Conservation (phyloP, 2,113 vertebrate genomes). For the crab-eating macaque (Macaca fascicularis) region DNA sequence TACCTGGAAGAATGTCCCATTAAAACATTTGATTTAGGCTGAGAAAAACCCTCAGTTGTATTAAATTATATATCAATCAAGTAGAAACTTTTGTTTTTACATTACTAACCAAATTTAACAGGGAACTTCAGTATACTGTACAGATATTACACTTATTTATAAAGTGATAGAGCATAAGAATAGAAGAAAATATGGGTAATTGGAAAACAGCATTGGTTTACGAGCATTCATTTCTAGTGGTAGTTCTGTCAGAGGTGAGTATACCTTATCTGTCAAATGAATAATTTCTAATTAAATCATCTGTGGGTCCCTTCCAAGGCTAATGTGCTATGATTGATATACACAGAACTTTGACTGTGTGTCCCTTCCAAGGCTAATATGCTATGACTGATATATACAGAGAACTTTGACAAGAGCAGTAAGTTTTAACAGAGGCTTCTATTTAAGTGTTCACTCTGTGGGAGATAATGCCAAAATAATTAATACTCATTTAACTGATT, state of each 20-base stretch:
- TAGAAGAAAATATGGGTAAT: not conserved
- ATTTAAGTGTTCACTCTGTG: not conserved
- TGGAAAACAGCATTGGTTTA: not conserved
- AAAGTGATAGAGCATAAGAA: not conserved
- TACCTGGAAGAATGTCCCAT: not conserved
- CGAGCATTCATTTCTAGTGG: not conserved
- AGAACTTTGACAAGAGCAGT: not conserved
- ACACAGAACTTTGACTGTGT: not conserved
- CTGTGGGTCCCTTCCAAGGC: not conserved
- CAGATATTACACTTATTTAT: not conserved
- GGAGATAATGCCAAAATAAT: conserved; percentile 47
- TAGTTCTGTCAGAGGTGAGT: not conserved
- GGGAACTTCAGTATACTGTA: not conserved
- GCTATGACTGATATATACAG: not conserved
- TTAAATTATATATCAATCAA: not conserved
- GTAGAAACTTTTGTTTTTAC: not conserved
- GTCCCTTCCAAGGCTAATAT: not conserved
- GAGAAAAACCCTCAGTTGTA: not conserved
- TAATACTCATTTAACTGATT: conserved; percentile 42
- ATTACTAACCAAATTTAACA: not conserved
- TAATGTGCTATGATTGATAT: not conserved
- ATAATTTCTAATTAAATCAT: not conserved
- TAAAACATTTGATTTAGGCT: not conserved
- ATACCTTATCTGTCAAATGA: not conserved
- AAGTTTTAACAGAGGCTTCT: not conserved